A percentile compares a stretch with the other conserved stretches of the same genome.
These are phyloP conservation scores for Philopotamus ludificatus DNA, from an alignment of 1,140 invertebrate species.

Conservation along the genomic window DNA sequence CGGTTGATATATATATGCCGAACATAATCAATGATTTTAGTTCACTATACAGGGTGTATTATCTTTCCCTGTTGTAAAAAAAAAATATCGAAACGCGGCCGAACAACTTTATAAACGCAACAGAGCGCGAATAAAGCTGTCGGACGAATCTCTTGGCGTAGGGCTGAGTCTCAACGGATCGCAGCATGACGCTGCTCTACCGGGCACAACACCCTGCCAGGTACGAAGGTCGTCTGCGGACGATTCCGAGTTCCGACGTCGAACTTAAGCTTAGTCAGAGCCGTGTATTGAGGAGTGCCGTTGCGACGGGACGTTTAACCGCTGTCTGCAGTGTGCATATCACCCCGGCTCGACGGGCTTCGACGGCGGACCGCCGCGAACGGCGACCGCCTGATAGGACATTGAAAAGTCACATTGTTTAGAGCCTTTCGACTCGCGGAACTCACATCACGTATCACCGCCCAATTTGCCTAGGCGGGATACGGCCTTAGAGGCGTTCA, in stretches of 20 bases:
- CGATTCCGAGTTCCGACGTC: constrained; percentile 62
- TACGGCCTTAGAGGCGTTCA: constrained; percentile 81
- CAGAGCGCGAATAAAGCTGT: no score
- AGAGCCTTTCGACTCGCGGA: constrained; percentile 56
- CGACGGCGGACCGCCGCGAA: constrained; percentile 78
- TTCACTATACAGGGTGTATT: no score
- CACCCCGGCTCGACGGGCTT: constrained; percentile 74
- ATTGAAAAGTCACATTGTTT: no score
- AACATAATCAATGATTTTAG: no score
- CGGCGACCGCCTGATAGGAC: constrained; percentile 70
- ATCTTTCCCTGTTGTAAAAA: no score
- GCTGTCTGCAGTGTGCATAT: constrained; percentile 45
- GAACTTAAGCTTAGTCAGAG: constrained; percentile 48
- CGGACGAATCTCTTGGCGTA: constrained; percentile 16
- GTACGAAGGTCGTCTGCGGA: constrained; percentile 63
- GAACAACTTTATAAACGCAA: no score
- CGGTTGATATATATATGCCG: no score
- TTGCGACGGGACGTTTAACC: constrained; percentile 25
- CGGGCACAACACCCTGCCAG: constrained; percentile 62
- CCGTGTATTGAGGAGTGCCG: no score
- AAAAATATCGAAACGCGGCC: no score
- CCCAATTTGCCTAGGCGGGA: constrained; percentile 62
- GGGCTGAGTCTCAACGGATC: constrained; percentile 28
- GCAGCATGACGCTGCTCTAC: constrained; percentile 44
- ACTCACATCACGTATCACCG: constrained; percentile 55